These are phyloP conservation scores for Indicator maculatus DNA, from an alignment of 2,113 vertebrate species.

Conservation along the genomic window DNA sequence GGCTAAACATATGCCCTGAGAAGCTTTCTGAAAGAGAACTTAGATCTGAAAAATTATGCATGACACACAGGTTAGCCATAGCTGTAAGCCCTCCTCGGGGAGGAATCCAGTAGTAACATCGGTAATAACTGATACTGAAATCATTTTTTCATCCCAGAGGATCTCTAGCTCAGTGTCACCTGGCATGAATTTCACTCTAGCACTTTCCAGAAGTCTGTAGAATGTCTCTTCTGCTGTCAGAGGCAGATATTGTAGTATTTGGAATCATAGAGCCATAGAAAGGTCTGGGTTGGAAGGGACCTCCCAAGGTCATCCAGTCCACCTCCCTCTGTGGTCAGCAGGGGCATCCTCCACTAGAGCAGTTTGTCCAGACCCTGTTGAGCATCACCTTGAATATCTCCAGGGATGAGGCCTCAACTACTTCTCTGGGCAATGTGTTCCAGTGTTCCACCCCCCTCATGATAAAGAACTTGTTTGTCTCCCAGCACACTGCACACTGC, in stretches of 20 bases:
- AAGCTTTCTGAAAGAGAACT: not conserved
- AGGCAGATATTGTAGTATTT: not conserved
- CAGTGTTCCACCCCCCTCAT: too few species aligned
- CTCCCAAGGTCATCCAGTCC: too few species aligned
- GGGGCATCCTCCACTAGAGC: too few species aligned
- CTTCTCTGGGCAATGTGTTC: too few species aligned
- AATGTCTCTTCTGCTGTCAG: not conserved
- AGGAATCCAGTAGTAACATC: not conserved
- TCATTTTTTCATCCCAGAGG: constrained; percentile 5
- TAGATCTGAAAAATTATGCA: not conserved
- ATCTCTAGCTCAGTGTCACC: constrained; percentile 6
- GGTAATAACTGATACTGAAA: constrained; percentile 20
- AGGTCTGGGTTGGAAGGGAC: too few species aligned
- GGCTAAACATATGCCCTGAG: not conserved
- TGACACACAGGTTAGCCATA: not conserved
- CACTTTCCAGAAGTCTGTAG: not conserved
- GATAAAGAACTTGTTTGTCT: not conserved
- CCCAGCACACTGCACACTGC: not conserved
- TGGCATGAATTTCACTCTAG: not conserved
- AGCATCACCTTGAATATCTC: too few species aligned
- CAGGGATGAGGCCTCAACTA: not conserved
- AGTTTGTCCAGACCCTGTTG: too few species aligned
- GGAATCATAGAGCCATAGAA: not conserved
- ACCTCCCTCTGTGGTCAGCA: too few species aligned
- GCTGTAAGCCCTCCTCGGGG: not conserved